Base-by-base conservation (phyloP, 1,140 invertebrate species). In the Chironomus tepperi region DNA sequence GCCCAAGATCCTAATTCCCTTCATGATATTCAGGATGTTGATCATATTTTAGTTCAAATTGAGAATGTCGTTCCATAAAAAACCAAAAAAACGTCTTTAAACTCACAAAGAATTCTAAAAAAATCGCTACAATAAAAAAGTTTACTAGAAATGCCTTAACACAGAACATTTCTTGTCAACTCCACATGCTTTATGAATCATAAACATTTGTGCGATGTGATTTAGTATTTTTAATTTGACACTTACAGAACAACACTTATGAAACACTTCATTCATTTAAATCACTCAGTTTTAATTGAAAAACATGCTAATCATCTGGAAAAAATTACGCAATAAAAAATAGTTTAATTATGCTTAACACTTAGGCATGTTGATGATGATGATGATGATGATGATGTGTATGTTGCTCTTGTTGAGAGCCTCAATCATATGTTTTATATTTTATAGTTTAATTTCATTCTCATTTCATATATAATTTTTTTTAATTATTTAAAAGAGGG, bases 191-290 rank as follows among this genome's bases (percentile, higher is more conserved):
- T n/a, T n/a, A 57, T 57, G 47, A 57, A 57, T 57, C 47, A 57
- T 57, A 57, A 12, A n/a, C 24, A 34, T 34, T 34, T 34, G 24
- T 34, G 24, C 24, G 24, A 34, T 34, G 24, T 34, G 24, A 34
- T 34, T 34, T 34, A 34, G 47, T 57, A n/a, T n/a, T 57, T n/a
- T 57, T 57, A 57, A 57, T 57, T 57, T 57, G 47, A 57, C 47
- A 57, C 47, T 57, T 57, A 57, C 47, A 57, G 10, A 57, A 12
- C 47, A 57, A 57, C 47, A 57, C 47, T 57, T 57, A n/a, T 57
- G 47, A 57, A 57, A 57, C 47, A 57, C 47, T 57, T 57, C 47
- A 57, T 57, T 57, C 47, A 57, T 57, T 57, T 57, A 57, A 57
- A 57, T 57, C 47, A 57, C 47, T 57, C 47, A n/a, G 15, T 5